Conservation (phyloP, 2,113 vertebrate genomes). For the Epinephelus moara region DNA sequence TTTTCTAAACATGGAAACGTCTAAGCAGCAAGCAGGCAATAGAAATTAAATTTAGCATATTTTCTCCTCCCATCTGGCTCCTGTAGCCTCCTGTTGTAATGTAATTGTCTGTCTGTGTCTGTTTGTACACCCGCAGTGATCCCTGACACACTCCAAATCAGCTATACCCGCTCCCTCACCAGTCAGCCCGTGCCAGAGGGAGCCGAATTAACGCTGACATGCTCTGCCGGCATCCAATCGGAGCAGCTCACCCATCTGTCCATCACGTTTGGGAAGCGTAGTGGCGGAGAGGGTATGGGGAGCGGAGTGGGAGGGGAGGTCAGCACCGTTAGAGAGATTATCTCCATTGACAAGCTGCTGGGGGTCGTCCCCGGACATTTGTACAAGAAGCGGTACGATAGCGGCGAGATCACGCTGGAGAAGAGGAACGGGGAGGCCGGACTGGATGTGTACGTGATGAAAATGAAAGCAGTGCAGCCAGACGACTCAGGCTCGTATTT, state of each 20-base stretch:
- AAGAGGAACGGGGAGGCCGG: constrained; percentile 83
- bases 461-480: constrained; percentile 79
- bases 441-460: constrained; percentile 85
- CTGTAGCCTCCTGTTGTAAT: constrained; percentile 41
- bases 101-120: constrained; percentile 30
- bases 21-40: constrained; percentile 12
- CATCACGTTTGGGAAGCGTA: constrained; percentile 85
- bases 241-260: constrained; percentile 90
- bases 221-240: constrained; percentile 83
- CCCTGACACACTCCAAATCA: constrained; percentile 88
- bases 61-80: constrained; percentile 20
- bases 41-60: constrained; percentile 34
- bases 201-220: constrained; percentile 86
- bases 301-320: constrained; percentile 69
- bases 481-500: constrained; percentile 88
- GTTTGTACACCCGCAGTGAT: constrained; percentile 83
- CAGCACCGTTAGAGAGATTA: constrained; percentile 84
- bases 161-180: constrained; percentile 76
- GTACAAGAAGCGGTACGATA: constrained; percentile 81
- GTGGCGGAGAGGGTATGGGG: background rate
- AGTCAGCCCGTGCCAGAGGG: constrained; percentile 85
- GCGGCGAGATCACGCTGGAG: constrained; percentile 86
- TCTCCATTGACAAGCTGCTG: constrained; percentile 84
- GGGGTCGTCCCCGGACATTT: constrained; percentile 75
- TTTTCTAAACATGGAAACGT: constrained; percentile 47